Conservation (phyloP, 53 echinoderm and acorn worm genomes). For the Paelopatides confundens region DNA sequence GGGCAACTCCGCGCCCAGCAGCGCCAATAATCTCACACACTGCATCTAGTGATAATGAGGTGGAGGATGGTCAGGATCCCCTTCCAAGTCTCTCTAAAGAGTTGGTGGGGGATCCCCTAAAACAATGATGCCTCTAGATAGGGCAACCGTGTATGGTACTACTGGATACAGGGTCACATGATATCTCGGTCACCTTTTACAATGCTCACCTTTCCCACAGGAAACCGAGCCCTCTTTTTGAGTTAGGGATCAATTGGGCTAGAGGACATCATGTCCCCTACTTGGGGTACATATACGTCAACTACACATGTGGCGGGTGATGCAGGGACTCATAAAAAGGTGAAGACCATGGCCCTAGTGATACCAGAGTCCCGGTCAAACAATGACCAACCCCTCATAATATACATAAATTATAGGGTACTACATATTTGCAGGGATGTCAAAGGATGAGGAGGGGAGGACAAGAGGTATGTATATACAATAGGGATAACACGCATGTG, state of each 20-base stretch:
- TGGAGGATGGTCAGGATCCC: not conserved
- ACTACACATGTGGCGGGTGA: slow-evolving; percentile 1
- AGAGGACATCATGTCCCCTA: slow-evolving; percentile 62
- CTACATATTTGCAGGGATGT: not conserved
- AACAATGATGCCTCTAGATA: slow-evolving; percentile 34
- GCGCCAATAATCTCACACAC: not conserved
- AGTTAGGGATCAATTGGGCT: slow-evolving; percentile 50
- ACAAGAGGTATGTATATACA: not conserved
- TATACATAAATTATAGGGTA: slow-evolving; percentile 66
- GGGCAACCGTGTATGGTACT: slow-evolving; percentile 33
- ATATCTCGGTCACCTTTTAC: slow-evolving; percentile 47
- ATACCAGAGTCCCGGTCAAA: slow-evolving; percentile 37
- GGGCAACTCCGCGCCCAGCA: slow-evolving; percentile 50
- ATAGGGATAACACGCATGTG: not conserved
- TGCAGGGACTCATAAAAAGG: slow-evolving; percentile 23
- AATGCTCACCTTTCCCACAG: slow-evolving; percentile 42
- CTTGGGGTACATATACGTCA: slow-evolving; percentile 54
- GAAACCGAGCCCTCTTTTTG: slow-evolving; percentile 22
- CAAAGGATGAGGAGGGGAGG: not conserved
- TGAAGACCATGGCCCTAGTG: slow-evolving; percentile 62
- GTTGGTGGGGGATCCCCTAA: slow-evolving; percentile 48
- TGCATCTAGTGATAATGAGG: too few relatives aligned
- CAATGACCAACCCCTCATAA: slow-evolving; percentile 32
- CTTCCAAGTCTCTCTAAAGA: not conserved
- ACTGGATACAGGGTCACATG: slow-evolving; percentile 75